These are phyloP conservation scores for Melinaea marsaeus DNA, from an alignment of 2,888 invertebrate species.

Conservation along the genomic window DNA sequence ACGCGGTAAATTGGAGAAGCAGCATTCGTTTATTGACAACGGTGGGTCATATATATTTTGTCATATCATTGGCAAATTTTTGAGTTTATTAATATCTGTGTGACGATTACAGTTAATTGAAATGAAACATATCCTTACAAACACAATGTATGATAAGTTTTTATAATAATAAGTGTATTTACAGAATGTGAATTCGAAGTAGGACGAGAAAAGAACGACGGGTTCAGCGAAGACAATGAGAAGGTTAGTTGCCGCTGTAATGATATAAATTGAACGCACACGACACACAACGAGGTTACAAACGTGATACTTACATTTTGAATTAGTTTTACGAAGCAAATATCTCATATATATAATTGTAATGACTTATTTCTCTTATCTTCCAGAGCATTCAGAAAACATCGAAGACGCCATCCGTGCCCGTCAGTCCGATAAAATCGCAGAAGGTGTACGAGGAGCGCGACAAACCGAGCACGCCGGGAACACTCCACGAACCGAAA, in stretches of 20 bases:
- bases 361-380: not conserved
- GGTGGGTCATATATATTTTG: conserved; percentile 40
- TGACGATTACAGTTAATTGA: too few relatives aligned
- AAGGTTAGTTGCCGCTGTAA: conserved; percentile 41
- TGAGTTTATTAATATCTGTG: not conserved
- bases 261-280: not conserved
- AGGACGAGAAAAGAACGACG: not conserved
- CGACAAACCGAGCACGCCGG: conserved; percentile 21
- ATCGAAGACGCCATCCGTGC: conserved; percentile 30
- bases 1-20: conserved; percentile 66
- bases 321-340: too few relatives aligned
- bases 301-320: too few relatives aligned
- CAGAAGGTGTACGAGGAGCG: conserved; percentile 18
- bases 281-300: too few relatives aligned
- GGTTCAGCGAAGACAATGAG: conserved; percentile 26
- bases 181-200: not conserved
- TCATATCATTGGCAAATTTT: not conserved
- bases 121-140: too few relatives aligned
- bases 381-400: conserved; percentile 17
- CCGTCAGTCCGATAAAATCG: conserved; percentile 25
- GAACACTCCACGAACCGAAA: conserved; percentile 11
- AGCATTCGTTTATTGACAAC: conserved; percentile 66
- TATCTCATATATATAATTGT: not conserved
- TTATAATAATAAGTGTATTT: not conserved
- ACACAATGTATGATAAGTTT: too few relatives aligned